Percentiles rank a stretch among this genome's conserved stretches.
phyloP scores from a whole-genome alignment of 2,113 vertebrate genomes.

The Morphnarchus princeps region DNA sequence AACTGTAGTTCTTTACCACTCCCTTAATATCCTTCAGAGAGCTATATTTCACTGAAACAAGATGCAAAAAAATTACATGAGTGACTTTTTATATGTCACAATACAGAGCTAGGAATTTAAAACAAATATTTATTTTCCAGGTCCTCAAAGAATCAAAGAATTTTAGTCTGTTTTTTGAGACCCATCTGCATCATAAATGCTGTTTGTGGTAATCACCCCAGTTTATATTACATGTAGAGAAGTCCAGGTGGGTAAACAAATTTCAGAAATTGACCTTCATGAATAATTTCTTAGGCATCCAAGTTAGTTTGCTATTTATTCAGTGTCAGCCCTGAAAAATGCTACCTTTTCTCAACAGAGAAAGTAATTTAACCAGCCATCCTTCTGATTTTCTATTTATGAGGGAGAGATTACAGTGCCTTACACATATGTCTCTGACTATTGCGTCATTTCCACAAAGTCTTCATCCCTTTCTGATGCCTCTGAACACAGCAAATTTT shows the following conservation, averaged over 20 bases:
- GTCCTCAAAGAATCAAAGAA: not conserved
- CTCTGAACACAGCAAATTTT: not conserved
- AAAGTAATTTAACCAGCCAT: not conserved
- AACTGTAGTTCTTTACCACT: not conserved
- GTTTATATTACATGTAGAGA: not conserved
- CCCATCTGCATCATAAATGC: not conserved
- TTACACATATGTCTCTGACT: not conserved
- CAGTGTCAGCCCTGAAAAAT: not conserved
- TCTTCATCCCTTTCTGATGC: not conserved
- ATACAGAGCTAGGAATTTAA: not conserved
- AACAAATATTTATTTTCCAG: not conserved
- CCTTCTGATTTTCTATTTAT: not conserved
- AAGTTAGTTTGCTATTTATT: not conserved
- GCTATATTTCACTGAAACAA: not conserved
- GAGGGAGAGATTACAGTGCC: not conserved
- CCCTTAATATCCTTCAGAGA: not conserved
- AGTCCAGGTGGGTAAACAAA: not conserved
- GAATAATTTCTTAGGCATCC: not conserved
- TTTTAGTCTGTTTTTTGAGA: not conserved
- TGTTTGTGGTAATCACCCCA: not conserved
- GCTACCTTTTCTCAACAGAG: not conserved
- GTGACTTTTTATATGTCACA: not conserved
- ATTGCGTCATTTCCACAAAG: not conserved
- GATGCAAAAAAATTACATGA: accelerated
- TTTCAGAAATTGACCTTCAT: not conserved